Evolutionary conservation across 2,797 vertebrate species (phyloP), one percentile per base, ranked within the genome.

Genomic region (Premnoplex brunnescens): DNA sequence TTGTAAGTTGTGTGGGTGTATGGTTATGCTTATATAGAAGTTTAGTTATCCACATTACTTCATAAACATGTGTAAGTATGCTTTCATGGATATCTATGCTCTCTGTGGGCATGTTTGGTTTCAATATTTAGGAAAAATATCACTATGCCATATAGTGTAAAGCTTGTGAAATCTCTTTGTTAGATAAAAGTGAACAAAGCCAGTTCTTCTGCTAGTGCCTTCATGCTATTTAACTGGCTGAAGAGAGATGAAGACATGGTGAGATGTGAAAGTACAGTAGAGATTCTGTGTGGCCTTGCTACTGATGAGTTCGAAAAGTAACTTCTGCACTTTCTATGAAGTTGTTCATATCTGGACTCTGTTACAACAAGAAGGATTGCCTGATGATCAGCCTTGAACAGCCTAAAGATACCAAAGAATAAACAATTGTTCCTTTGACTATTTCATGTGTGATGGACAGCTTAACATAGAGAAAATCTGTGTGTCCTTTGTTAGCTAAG

Each of bases 1-100:
- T 93, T 94, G 66, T 67, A 95, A 69, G 23, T n/a, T 91, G 84
- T 93, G 93, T 97, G 94, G 92, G 95, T 94, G 91, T 92, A 78
- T 5, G 37, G 83, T 88, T 95, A 68, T 23, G 72, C 87, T 95
- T 83, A 91, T n/a, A 11, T 78, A 89, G 78, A 90, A 91, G 58
- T 93, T 86, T 72, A 86, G 66, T 55, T 90, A 93, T 78, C 51
- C 14, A 7, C 66, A 44, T 82, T 72, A 88, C 52, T 89, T 88
- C 64, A 62, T 51, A 76, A 91, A 88, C 0, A 3, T 55, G 44
- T 83, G 76, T 75, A 75, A 74, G 83, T 75, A n/a, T 18, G 28
- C 37, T 95, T 88, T 82, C 1, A 6, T 55, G 74, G 73, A 15
- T 72, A 84, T 69, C 77, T 66, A 0, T 17, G 39, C 36, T 88